Evolutionary conservation across 1,140 invertebrate species (phyloP), one percentile per base, ranked within the genome.

Genomic region (Zaprionus vittiger): DNA sequence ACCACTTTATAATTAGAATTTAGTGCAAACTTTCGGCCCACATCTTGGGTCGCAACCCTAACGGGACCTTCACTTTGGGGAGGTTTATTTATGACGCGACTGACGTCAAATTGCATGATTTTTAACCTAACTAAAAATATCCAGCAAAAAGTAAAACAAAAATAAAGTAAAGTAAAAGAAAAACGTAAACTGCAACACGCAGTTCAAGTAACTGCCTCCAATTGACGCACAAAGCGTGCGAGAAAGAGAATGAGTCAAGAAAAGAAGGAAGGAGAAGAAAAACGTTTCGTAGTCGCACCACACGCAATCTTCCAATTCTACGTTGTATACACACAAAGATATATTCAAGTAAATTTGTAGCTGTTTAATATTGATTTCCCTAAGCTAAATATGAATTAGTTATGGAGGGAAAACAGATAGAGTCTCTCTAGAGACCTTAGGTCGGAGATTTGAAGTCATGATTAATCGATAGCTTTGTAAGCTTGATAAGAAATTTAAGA

Each of bases 101-200:
- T 73, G 73, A 59, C 69, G 63, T 73, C 67, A 74, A 87, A 77
- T 82, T 71, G 83, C 77, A 77, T 86, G 83, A 74, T 77, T 77
- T 57, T 38, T 20, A 85, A 64, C 79, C 57, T 71, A 65, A 28
- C 55, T 54, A 59, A 15, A 79, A 47, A 70, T 67, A 71, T 20
- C 55, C 9, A 15, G 54, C 37, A 17, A 52, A 59, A 3, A 38
- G 37, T 37, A 20, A 37, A 12, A 52, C n/a, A 65, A 63, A 76
- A 44, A 28, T 9, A 34, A 34, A 70, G 65, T 9, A 31, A 31
- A 70, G 62, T 52, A 61, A 52, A 57, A 56, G 26, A 24, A n/a
- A 17, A 52, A 49, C 65, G 55, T 17, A 31, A 63, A 57, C 60
- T 75, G 67, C 73, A 68, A 26, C 37, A 68, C 55, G 65, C 65